Conservation (phyloP, 2,113 vertebrate species). For the Eublepharis macularius region DNA sequence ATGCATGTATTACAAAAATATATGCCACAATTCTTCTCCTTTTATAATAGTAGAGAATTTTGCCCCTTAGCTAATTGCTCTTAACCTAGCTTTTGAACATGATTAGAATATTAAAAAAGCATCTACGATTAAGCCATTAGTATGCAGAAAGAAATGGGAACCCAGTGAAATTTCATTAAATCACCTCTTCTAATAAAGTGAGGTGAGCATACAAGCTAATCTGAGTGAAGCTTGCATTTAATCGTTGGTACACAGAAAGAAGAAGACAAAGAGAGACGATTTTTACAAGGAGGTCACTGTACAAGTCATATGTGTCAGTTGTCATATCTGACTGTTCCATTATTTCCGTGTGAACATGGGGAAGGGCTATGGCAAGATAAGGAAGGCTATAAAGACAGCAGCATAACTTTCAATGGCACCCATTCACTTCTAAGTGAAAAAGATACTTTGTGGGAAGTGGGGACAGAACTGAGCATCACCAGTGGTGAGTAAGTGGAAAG, state of each 20-base stretch:
- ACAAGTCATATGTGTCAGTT: background rate
- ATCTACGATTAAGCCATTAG: background rate
- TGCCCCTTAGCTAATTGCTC: background rate
- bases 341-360: background rate
- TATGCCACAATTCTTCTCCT: background rate
- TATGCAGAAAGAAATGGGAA: background rate
- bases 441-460: background rate
- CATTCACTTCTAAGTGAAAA: background rate
- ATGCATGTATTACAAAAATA: background rate
- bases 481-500: background rate
- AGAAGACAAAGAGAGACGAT: no score
- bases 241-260: no score
- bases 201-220: background rate
- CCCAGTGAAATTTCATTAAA: no score
- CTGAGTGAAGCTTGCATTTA: background rate
- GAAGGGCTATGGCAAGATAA: background rate
- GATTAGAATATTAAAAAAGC: conserved; percentile 5
- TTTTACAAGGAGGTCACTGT: no score
- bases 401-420: background rate
- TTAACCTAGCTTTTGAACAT: background rate
- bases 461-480: background rate
- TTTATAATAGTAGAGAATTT: background rate
- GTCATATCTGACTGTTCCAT: background rate
- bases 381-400: background rate
- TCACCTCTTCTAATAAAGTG: background rate